A percentile compares a stretch with the other conserved stretches of the same genome.
Evolutionary conservation across 2,888 invertebrate species (phyloP).

Genomic region (Drosophila sordidula): DNA sequence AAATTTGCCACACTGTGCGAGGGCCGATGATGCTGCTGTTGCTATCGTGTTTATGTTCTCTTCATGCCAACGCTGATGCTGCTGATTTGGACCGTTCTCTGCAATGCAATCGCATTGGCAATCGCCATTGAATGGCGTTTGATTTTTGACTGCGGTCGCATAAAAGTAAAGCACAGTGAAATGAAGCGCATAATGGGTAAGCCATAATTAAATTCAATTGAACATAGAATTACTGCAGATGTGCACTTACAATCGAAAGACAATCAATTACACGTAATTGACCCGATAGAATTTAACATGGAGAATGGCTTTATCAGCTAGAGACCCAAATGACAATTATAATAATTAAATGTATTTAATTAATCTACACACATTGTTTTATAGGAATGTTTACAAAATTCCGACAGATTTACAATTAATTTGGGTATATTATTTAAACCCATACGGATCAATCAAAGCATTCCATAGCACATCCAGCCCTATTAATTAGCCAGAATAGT

Average conservation of each 20-base stretch:
- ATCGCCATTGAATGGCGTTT: conserved; percentile 38
- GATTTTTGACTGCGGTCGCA: conserved; percentile 46
- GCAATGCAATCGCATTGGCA: conserved; percentile 56
- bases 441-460: conserved; percentile 8
- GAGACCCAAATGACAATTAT: background rate
- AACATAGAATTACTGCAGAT: conserved; percentile 22
- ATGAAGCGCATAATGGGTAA: conserved; percentile 18
- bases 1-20: conserved; percentile 23
- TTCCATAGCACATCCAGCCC: conserved; percentile 26
- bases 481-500: conserved; percentile 60
- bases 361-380: background rate
- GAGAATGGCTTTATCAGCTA: background rate
- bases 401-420: background rate
- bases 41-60: conserved; percentile 56
- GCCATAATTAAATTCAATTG: conserved; percentile 36
- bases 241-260: background rate
- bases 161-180: conserved; percentile 28
- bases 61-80: conserved; percentile 44
- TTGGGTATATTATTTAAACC: background rate
- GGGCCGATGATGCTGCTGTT: conserved; percentile 22
- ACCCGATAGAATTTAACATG: conserved; percentile 2
- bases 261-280: conserved; percentile 1
- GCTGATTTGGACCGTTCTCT: conserved; percentile 45
- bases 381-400: background rate
- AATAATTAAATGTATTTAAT: background rate